Percentiles rank a stretch among this genome's conserved stretches.
Evolutionary conservation across 2,888 invertebrate genomes (phyloP).

Genomic region (Tromatobia lineatoria): DNA sequence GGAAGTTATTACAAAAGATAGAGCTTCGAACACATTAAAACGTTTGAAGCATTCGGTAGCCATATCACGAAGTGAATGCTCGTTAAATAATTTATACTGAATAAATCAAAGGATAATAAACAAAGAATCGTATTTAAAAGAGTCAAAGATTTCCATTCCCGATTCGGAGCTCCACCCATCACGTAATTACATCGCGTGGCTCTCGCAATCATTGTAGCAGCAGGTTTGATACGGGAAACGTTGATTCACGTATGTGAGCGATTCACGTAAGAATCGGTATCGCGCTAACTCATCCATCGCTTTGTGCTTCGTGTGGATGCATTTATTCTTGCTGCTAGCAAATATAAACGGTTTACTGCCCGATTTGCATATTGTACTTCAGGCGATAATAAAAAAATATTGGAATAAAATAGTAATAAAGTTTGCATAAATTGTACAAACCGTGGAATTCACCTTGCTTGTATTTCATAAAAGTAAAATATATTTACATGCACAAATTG

Average conservation of each 20-base stretch:
- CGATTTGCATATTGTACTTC: neutral
- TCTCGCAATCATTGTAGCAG: slow-evolving; percentile 9
- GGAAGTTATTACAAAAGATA: too few species aligned
- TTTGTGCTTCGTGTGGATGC: neutral
- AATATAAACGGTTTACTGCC: neutral
- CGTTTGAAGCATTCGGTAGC: too few species aligned
- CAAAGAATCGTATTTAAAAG: too few species aligned
- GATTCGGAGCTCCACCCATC: neutral
- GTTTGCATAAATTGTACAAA: too few species aligned
- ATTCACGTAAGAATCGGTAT: neutral
- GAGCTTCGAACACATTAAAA: too few species aligned
- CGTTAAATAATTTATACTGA: too few species aligned
- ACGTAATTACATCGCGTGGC: slow-evolving; percentile 29
- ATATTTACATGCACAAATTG: too few species aligned
- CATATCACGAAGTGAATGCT: too few species aligned
- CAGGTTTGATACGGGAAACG: neutral
- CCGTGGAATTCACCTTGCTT: too few species aligned
- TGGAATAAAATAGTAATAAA: neutral
- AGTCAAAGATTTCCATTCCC: neutral
- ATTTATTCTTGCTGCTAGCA: neutral
- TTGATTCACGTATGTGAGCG: neutral
- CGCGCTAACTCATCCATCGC: slow-evolving; percentile 3
- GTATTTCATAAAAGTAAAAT: too few species aligned
- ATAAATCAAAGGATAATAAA: too few species aligned
- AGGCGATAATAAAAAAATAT: neutral